phyloP scores from a whole-genome alignment of 2,888 invertebrate species.

The Scaptomyza tumidula region DNA sequence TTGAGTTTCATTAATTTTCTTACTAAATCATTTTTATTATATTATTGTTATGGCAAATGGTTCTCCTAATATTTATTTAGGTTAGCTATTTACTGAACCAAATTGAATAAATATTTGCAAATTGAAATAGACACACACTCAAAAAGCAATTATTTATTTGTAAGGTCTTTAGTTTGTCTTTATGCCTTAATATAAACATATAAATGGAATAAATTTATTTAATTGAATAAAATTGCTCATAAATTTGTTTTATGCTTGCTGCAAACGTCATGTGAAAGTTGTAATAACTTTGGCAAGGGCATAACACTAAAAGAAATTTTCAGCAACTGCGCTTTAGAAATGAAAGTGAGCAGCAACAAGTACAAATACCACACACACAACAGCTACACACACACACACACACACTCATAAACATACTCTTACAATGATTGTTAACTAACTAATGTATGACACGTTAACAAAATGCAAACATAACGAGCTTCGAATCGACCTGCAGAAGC shows the following conservation, averaged over 20 bases:
- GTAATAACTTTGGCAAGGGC: slow-evolving; percentile 41
- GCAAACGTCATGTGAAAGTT: slow-evolving; percentile 44
- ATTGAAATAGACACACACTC: neutral
- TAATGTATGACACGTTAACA: slow-evolving; percentile 73
- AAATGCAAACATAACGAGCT: slow-evolving; percentile 61
- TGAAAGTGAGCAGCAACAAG: slow-evolving; percentile 75
- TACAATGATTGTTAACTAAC: slow-evolving; percentile 65
- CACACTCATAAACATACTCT: slow-evolving; percentile 8
- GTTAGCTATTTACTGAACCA: neutral
- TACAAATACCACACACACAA: slow-evolving; percentile 61
- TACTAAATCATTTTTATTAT: too few species aligned
- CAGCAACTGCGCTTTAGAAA: slow-evolving; percentile 59
- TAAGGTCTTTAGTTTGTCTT: neutral
- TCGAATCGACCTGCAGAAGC: slow-evolving; percentile 26
- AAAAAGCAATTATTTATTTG: neutral
- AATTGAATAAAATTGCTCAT: neutral
- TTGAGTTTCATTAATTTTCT: too few species aligned
- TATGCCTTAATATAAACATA: neutral
- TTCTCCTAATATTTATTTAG: too few species aligned
- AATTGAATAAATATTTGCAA: too few species aligned
- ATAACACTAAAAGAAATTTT: slow-evolving; percentile 67
- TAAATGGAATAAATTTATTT: neutral
- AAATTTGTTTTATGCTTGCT: neutral
- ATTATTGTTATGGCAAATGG: too few species aligned
- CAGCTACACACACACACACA: slow-evolving; percentile 14